Evolutionary conservation across 1,140 invertebrate genomes (phyloP), one percentile per base, ranked within the genome.

Genomic region (Monomorium pharaonis): DNA sequence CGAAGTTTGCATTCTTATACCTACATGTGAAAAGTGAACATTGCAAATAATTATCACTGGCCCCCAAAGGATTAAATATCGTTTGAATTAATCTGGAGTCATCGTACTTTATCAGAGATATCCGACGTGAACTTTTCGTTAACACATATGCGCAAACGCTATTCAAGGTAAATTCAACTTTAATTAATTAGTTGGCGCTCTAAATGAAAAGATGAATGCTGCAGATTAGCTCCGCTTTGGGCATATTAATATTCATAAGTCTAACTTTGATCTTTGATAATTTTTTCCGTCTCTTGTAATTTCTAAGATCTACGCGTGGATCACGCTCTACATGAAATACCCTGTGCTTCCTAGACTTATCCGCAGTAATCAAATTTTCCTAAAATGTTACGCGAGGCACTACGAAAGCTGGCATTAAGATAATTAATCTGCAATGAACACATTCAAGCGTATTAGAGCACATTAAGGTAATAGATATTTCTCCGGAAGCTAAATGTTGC

Each of bases 381-480:
- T 69, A 30, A 72, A 81, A 72, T 18, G 65, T 70, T 56, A 56
- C 63, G 37, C 37, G 37, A 37, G 47, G 47, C 63, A 3, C 63
- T 70, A 70, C 65, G 33, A 44, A 72, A 49, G 44, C 30, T 16
- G 65, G 33, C 78, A 81, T 81, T 81, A 81, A 72, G 65, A 81
- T 81, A 81, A 81, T 81, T 81, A 81, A 72, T 81, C 51, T 72
- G 78, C 51, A 58, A 70, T 27, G 27, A 44, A 78, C 49, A 81
- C 65, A 58, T 81, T 70, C 49, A 72, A 70, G 49, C 37, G 49
- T 56, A 81, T 81, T 81, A 81, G 37, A 24, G n/a, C 47, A 21
- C 60, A 69, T 80, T 80, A 80, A 37, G 49, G 37, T 81, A 72
- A 72, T 58, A 81, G 78, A 81, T 81, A 81, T 72, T 81, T 81